Percentiles rank a stretch among this genome's conserved stretches.
phyloP scores from a whole-genome alignment of 2,888 invertebrate genomes.

The Globia sparganii region DNA sequence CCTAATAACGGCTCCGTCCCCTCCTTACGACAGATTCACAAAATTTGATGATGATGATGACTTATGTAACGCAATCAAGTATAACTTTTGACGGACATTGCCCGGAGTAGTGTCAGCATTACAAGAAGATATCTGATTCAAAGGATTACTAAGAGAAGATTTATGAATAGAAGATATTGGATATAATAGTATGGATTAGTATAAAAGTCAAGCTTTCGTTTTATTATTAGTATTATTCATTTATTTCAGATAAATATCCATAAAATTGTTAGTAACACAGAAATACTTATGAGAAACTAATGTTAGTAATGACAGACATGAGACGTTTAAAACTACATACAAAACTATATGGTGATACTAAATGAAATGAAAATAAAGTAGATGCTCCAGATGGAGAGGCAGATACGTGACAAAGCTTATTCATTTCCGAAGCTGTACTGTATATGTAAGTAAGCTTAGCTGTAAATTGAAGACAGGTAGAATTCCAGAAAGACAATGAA shows the following conservation, averaged over 20 bases:
- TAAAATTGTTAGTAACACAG: too few relatives aligned
- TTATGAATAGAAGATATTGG: too few relatives aligned
- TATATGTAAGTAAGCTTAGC: not conserved
- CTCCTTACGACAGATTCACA: slow-evolving; percentile 80
- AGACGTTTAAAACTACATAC: too few relatives aligned
- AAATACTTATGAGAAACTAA: too few relatives aligned
- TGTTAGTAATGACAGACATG: too few relatives aligned
- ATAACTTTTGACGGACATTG: slow-evolving; percentile 84
- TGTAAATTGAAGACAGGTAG: not conserved
- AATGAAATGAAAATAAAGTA: not conserved
- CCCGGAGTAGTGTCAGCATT: slow-evolving; percentile 73
- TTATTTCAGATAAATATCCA: too few relatives aligned
- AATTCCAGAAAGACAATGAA: too few relatives aligned
- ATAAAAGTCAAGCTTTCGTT: not conserved
- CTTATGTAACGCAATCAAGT: slow-evolving; percentile 88
- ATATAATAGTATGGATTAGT: too few relatives aligned
- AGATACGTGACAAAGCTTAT: not conserved
- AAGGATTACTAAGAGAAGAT: not conserved
- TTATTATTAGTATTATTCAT: too few relatives aligned
- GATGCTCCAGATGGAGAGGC: not conserved
- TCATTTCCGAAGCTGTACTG: not conserved
- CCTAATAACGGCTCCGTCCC: slow-evolving; percentile 74
- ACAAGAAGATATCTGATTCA: slow-evolving; percentile 19
- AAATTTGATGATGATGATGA: slow-evolving; percentile 86
- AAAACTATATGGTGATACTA: not conserved